phyloP scores from a whole-genome alignment of 2,888 invertebrate species.

The Brachyptera putata region DNA sequence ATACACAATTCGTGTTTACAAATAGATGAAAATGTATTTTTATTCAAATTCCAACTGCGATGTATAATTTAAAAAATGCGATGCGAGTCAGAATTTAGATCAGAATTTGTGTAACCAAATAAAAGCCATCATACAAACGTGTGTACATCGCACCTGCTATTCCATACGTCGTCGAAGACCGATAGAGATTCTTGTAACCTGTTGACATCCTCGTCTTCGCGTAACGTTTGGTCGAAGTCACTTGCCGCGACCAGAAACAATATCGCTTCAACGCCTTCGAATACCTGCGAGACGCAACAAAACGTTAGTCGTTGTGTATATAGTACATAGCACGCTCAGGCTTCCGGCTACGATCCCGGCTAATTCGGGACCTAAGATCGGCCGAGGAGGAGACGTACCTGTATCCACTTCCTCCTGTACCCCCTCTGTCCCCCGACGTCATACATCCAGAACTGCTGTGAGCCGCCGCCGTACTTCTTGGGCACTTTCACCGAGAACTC shows the following conservation, averaged over 20 bases:
- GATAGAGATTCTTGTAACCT: constrained; percentile 65
- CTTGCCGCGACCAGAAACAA: constrained; percentile 76
- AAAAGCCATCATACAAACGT: too few species aligned
- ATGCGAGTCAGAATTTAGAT: too few species aligned
- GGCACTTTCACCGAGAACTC: constrained; percentile 69
- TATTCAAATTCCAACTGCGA: too few species aligned
- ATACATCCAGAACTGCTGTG: constrained; percentile 73
- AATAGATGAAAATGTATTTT: too few species aligned
- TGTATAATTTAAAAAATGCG: too few species aligned
- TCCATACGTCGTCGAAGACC: constrained; percentile 73
- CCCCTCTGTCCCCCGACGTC: constrained; percentile 83
- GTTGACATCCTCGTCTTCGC: constrained; percentile 68
- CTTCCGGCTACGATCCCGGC: too few species aligned
- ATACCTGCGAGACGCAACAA: constrained; percentile 60
- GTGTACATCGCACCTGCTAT: constrained; percentile 67
- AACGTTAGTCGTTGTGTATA: too few species aligned
- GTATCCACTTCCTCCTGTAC: constrained; percentile 79
- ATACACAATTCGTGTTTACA: too few species aligned
- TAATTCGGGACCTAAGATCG: too few species aligned
- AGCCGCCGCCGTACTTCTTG: constrained; percentile 63
- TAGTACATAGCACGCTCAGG: too few species aligned
- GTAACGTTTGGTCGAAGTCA: constrained; percentile 70
- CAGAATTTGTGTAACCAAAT: too few species aligned
- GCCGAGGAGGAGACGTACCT: too few species aligned
- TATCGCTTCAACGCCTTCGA: constrained; percentile 77